Conservation (phyloP, 2,797 vertebrate genomes). For the Danio choprae region DNA sequence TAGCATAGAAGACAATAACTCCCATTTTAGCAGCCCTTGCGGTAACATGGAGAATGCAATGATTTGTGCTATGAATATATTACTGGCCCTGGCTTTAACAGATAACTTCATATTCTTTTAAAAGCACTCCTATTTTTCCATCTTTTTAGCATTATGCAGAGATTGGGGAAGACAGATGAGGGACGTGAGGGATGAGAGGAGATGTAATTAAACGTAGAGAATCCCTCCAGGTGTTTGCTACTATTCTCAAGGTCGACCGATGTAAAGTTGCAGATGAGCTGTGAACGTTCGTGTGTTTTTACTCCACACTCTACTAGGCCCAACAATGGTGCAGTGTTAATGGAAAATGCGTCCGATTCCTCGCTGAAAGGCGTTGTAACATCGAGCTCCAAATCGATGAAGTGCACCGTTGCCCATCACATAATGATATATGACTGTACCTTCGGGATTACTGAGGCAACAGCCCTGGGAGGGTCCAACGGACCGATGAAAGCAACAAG, state of each 20-base stretch:
- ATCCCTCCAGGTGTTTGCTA: constrained; percentile 82
- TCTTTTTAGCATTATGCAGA: background rate
- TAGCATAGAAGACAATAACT: no score
- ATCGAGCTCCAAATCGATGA: constrained; percentile 63
- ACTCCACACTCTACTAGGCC: constrained; percentile 63
- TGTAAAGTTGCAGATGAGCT: constrained; percentile 68
- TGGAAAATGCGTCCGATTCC: constrained; percentile 70
- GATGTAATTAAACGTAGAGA: constrained; percentile 78
- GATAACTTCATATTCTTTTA: background rate
- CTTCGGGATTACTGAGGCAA: constrained; percentile 66
- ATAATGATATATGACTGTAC: constrained; percentile 70
- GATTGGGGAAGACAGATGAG: constrained; percentile 36
- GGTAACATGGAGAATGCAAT: no score
- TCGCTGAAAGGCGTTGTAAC: constrained; percentile 71
- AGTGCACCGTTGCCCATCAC: constrained; percentile 58
- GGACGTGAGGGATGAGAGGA: constrained; percentile 51
- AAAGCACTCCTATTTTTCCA: background rate
- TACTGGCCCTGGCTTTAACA: background rate
- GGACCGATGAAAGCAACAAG: constrained; percentile 64
- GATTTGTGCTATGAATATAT: background rate
- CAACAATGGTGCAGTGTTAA: constrained; percentile 66
- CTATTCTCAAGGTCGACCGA: constrained; percentile 77
- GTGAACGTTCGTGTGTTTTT: constrained; percentile 51
- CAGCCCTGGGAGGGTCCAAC: constrained; percentile 62
- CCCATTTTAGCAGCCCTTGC: no score